Base-by-base conservation (phyloP, 1,140 invertebrate species). In the Drosophila sproati region DNA sequence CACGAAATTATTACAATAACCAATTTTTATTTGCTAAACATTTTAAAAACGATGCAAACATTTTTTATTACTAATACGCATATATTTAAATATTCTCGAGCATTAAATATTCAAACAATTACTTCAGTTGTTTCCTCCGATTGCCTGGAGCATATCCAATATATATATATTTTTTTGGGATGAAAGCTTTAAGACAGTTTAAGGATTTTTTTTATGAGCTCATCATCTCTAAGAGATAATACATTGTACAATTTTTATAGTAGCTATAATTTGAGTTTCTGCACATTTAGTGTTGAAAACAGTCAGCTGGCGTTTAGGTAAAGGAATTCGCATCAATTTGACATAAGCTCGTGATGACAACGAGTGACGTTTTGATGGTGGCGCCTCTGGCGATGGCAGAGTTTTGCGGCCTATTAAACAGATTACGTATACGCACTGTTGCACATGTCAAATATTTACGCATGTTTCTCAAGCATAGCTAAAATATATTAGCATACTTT, bases 371-470 rank as follows among this genome's bases (percentile, higher is more conserved):
- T 68, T 68, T 73, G 54, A 67, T 73, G 63, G 43, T 71, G 82
- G 72, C 82, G 82, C 82, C 82, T 52, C 29, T 45, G 28, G 50
- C 39, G 80, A 60, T 59, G 47, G 47, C 68, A 35, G 73, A 57
- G 47, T 82, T 80, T 87, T 67, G 82, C 67, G 82, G 72, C 51
- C 82, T 87, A 82, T 87, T 87, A 77, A 82, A 68, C 70, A 88
- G 80, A 88, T 87, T 87, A 71, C 80, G 83, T 88, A 87, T 87
- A 87, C 83, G 83, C 83, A 74, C 83, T 82, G 83, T 82, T 88
- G 83, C 72, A 63, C 73, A 59, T 80, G 73, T 87, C 74, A 87
- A 87, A 87, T 87, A 88, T 87, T 87, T 80, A 87, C 88, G 83
- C 73, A 62, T 77, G 39, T 59, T 78, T 71, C 61, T 66, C 62